Percentiles rank a stretch among this genome's conserved stretches.
Conservation (phyloP, 2,797 vertebrate species). For the Hydrocynus forskahlii region DNA sequence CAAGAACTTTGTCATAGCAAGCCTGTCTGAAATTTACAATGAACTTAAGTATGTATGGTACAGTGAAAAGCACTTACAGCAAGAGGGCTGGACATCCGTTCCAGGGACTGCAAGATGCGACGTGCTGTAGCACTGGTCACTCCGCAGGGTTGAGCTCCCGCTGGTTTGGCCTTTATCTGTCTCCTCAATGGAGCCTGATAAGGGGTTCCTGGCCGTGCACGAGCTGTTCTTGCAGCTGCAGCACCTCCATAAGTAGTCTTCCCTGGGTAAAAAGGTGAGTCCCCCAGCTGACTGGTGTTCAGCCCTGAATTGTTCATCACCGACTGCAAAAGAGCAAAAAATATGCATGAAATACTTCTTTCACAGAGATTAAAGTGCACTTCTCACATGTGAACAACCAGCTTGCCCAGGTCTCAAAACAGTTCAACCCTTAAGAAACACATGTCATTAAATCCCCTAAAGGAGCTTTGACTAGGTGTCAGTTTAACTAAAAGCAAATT, state of each 20-base stretch:
- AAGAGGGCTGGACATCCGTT: conserved; percentile 97
- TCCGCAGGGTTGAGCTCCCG: conserved; percentile 85
- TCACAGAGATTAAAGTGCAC: neutral
- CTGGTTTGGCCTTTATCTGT: conserved; percentile 94
- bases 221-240: conserved; percentile 80
- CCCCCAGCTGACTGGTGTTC: conserved; percentile 91
- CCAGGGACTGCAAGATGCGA: conserved; percentile 93
- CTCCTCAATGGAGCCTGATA: conserved; percentile 94
- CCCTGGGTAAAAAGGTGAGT: conserved; percentile 96
- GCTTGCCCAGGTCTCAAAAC: no score
- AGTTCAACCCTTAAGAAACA: neutral
- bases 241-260: conserved; percentile 96
- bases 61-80: conserved; percentile 76
- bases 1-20: no score
- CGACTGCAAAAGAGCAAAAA: conserved; percentile 71
- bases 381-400: neutral
- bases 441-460: neutral
- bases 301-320: conserved; percentile 86
- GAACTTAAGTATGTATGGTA: no score
- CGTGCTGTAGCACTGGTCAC: conserved; percentile 95
- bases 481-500: neutral
- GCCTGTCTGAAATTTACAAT: no score
- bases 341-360: neutral
- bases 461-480: neutral
- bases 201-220: conserved; percentile 78